Evolutionary conservation across 1,140 invertebrate genomes (phyloP).

Genomic region (Camponotus vicinus): DNA sequence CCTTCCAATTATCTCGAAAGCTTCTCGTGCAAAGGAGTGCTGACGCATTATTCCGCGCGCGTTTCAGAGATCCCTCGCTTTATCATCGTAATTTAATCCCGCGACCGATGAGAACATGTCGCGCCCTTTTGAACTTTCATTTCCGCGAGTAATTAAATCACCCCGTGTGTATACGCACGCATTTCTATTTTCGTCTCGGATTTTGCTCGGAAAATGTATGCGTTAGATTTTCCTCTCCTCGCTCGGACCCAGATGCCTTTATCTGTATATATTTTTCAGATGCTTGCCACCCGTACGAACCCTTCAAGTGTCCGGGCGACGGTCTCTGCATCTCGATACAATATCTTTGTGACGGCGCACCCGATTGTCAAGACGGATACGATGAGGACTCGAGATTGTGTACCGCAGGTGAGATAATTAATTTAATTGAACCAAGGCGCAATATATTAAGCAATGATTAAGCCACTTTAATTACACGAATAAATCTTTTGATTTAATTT

Average conservation of each 20-base stretch:
- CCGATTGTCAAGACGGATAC: slow-evolving; percentile 97
- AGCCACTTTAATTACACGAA: neutral
- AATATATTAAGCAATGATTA: too few relatives aligned
- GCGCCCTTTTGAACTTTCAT: slow-evolving; percentile 8
- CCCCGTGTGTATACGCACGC: neutral
- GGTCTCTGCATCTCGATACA: slow-evolving; percentile 97
- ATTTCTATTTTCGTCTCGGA: neutral
- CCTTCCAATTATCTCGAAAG: slow-evolving; percentile 48
- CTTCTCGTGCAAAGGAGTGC: neutral
- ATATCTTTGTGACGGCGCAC: slow-evolving; percentile 97
- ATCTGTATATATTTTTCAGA: slow-evolving; percentile 84
- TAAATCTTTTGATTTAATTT: neutral
- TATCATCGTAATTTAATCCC: slow-evolving; percentile 45
- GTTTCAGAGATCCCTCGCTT: slow-evolving; percentile 16
- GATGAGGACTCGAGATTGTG: slow-evolving; percentile 96
- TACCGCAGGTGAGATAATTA: slow-evolving; percentile 92
- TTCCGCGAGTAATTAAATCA: neutral
- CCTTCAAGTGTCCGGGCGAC: slow-evolving; percentile 97
- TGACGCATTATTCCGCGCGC: slow-evolving; percentile 12
- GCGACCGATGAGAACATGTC: slow-evolving; percentile 11
- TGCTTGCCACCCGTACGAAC: slow-evolving; percentile 95
- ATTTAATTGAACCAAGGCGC: neutral
- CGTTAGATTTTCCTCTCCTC: neutral
- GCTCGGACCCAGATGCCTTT: neutral
- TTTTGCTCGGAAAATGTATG: neutral